Base-by-base conservation (phyloP, 2,888 invertebrate species). In the Diabrotica balteata region DNA sequence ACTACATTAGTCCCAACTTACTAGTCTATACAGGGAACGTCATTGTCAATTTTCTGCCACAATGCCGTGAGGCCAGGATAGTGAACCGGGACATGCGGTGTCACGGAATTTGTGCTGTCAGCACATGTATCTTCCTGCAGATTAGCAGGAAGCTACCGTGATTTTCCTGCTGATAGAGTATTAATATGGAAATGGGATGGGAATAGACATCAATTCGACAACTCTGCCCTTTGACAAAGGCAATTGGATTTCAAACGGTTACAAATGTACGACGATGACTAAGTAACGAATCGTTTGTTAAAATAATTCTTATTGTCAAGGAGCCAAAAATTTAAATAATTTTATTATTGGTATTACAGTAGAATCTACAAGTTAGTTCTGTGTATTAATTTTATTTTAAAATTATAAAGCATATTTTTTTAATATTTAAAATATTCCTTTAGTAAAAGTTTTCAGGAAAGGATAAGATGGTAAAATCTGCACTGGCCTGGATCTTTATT, bases 141-240 rank as follows among this genome's bases (percentile, higher is more conserved):
- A 54, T 62, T 49, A 62, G 49, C 54, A 54, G 62, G 62, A 62
- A 62, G 43, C 51, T 44, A 59, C 50, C 42, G n/a, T 46, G 63
- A 64, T 64, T 64, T 64, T 64, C 64, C 58, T 59, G 64, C 52
- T 64, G 64, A 64, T 58, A 64, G 58, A 58, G 64, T 58, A 58
- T 64, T 64, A 52, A 64, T 58, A 64, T 64, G 58, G 64, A 64
- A 64, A 64, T 64, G 9, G 58, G 32, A 10, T 46, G 57, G 46
- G 57, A 58, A 44, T 52, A 46, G 58, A 32, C 47, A 57, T 54
- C 57, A 51, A 52, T 64, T 58, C 32, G 42, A 52, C 45, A 8
- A 54, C 8, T 54, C 54, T n/a, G 43, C 7, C 44, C n/a, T 11
- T 32, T 47, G 51, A 58, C 51, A 58, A 52, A 52, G 58, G 51